phyloP scores from a whole-genome alignment of 2,797 vertebrate genomes.

The Malurus leucopterus region DNA sequence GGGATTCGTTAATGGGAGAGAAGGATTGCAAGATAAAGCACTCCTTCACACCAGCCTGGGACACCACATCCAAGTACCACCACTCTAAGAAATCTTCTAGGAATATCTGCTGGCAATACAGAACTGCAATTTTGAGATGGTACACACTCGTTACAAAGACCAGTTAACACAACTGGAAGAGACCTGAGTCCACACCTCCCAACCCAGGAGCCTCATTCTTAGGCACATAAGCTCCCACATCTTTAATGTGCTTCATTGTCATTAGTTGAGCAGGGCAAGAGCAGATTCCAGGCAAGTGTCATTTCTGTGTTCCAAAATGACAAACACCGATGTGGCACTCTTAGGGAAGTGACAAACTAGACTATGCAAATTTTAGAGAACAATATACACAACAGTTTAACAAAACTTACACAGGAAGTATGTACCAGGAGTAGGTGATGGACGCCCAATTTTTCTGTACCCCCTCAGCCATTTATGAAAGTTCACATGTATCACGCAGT shows the following conservation, averaged over 20 bases:
- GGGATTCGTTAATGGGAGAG: accelerated
- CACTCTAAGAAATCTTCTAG: neutral
- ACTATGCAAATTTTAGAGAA: neutral
- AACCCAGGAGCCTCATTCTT: neutral
- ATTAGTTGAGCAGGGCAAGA: neutral
- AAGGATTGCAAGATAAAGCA: neutral
- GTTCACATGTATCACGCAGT: neutral
- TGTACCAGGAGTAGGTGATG: neutral
- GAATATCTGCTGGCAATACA: neutral
- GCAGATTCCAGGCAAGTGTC: neutral
- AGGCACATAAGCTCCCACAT: neutral
- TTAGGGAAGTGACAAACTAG: neutral
- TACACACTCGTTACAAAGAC: no score
- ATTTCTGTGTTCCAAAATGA: neutral
- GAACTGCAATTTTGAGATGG: neutral
- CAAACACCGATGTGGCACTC: neutral
- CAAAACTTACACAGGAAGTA: neutral
- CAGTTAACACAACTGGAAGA: neutral
- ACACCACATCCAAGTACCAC: accelerated
- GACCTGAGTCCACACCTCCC: neutral
- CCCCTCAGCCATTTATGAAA: neutral
- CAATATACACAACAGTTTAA: neutral
- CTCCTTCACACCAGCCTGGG: neutral
- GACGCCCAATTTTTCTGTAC: neutral
- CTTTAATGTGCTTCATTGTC: neutral